Evolutionary conservation across 2,113 vertebrate species (phyloP).

Genomic region (Bucco capensis): DNA sequence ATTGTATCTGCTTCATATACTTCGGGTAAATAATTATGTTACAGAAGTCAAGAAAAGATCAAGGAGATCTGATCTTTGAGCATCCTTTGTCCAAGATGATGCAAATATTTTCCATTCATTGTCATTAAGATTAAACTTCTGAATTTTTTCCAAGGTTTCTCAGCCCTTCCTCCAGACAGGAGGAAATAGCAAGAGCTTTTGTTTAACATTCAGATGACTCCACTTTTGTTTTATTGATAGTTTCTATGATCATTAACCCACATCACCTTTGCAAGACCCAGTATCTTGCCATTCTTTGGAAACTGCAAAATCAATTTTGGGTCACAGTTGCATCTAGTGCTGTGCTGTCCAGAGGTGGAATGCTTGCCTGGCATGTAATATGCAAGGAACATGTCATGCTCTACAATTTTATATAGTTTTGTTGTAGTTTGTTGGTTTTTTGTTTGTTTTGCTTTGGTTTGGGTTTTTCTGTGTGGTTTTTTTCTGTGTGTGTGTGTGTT

Average conservation of each 20-base stretch:
- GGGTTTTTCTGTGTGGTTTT: neutral
- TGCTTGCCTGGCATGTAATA: accelerated
- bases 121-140: neutral
- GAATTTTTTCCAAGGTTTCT: conserved; percentile 2
- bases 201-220: conserved; percentile 3
- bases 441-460: neutral
- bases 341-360: neutral
- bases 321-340: neutral
- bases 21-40: conserved; percentile 5
- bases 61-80: neutral
- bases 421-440: neutral
- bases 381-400: neutral
- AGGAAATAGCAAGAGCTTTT: neutral
- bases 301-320: neutral
- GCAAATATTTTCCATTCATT: neutral
- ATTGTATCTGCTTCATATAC: neutral
- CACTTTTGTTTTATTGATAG: neutral
- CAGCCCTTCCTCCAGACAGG: neutral
- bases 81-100: neutral
- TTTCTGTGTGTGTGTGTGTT: too few relatives aligned
- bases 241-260: neutral
- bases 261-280: neutral
- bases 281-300: neutral
- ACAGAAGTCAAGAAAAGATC: neutral
- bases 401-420: neutral